These are phyloP conservation scores for Drosophila micromelanica DNA, from an alignment of 1,140 invertebrate species.

Conservation along the genomic window DNA sequence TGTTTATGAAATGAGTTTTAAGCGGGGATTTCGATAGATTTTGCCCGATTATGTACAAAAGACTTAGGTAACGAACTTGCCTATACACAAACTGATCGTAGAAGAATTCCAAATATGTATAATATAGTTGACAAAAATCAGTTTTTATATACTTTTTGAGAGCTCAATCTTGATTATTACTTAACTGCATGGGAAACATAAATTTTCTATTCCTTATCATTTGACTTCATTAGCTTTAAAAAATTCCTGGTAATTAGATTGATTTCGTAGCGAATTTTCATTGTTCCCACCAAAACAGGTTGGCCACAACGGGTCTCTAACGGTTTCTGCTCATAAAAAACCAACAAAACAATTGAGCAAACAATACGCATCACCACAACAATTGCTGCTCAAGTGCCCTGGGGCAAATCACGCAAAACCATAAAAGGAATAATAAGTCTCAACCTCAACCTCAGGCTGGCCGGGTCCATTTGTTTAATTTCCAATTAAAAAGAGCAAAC, in stretches of 20 bases:
- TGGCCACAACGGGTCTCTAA: conserved; percentile 45
- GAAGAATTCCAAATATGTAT: background rate
- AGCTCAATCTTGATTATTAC: conserved; percentile 12
- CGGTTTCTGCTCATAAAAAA: conserved; percentile 71
- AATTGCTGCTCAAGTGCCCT: conserved; percentile 71
- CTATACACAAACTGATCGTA: background rate
- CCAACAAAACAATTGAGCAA: conserved; percentile 50
- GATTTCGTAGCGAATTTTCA: conserved; percentile 41
- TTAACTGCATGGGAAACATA: background rate
- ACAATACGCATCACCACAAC: conserved; percentile 62
- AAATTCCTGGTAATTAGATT: conserved; percentile 69
- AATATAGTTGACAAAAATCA: background rate
- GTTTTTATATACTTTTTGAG: conserved; percentile 11
- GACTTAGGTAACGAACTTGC: conserved; percentile 68
- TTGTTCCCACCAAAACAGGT: conserved; percentile 70
- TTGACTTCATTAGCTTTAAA: conserved; percentile 45
- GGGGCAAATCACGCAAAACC: conserved; percentile 74
- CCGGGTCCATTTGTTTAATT: conserved; percentile 75
- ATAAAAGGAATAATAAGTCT: conserved; percentile 56
- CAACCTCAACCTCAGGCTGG: conserved; percentile 24
- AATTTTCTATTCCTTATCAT: conserved; percentile 19
- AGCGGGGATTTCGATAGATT: conserved; percentile 32
- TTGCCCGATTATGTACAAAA: conserved; percentile 54
- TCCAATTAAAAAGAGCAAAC: conserved; percentile 82
- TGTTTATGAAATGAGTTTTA: conserved; percentile 60